Conservation (phyloP, 2,888 invertebrate species). For the Standfussiana lucernea region DNA sequence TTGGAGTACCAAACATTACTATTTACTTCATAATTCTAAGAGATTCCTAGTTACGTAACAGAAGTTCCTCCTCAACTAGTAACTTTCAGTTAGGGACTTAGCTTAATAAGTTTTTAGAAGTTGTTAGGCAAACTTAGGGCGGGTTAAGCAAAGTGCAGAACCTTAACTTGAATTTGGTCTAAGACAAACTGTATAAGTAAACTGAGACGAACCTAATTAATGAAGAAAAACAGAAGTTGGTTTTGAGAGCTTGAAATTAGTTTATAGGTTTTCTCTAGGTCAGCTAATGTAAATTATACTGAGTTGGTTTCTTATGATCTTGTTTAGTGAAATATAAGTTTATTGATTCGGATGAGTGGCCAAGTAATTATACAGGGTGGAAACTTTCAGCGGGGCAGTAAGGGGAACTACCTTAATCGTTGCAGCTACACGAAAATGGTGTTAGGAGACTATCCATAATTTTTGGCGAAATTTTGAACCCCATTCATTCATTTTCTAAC, state of each 20-base stretch:
- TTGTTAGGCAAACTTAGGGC: slow-evolving; percentile 43
- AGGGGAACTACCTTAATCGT: no score
- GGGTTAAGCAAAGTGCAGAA: slow-evolving; percentile 51
- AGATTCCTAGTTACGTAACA: slow-evolving; percentile 10
- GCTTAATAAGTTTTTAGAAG: slow-evolving; percentile 52
- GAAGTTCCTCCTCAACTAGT: slow-evolving; percentile 24
- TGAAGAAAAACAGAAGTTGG: slow-evolving; percentile 49
- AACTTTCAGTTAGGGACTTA: slow-evolving; percentile 31
- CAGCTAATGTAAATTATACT: slow-evolving; percentile 3
- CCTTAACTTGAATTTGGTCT: slow-evolving; percentile 46
- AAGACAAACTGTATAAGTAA: slow-evolving; percentile 46
- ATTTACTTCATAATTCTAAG: slow-evolving; percentile 29
- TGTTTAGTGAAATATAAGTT: slow-evolving; percentile 1
- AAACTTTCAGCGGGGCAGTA: no score
- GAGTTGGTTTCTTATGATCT: neutral
- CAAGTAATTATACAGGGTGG: no score
- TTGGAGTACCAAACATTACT: neutral
- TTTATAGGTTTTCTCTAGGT: slow-evolving; percentile 18
- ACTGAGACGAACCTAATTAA: slow-evolving; percentile 50
- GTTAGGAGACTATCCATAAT: no score
- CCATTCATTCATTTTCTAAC: no score
- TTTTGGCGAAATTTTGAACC: no score
- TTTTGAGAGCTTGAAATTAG: slow-evolving; percentile 36
- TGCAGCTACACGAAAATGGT: no score
- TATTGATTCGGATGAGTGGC: neutral